Percentiles rank a stretch among this genome's conserved stretches.
These are phyloP conservation scores for Trypoxylon attenuatum DNA, from an alignment of 2,888 invertebrate genomes.

Conservation along the genomic window DNA sequence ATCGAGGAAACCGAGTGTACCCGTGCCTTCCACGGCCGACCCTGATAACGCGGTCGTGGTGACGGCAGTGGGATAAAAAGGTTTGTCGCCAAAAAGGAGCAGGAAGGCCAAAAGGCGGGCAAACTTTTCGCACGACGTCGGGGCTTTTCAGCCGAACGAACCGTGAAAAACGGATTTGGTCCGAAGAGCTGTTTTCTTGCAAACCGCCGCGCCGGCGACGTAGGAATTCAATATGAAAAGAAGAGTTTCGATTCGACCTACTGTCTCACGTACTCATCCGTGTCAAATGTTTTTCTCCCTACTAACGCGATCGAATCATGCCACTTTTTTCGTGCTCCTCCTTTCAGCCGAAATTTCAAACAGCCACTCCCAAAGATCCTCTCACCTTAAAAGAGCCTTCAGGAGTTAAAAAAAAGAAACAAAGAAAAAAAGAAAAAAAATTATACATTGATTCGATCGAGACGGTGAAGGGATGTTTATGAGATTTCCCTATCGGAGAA, in stretches of 20 bases:
- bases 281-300: not conserved
- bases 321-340: too few species aligned
- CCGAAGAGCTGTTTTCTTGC: not conserved
- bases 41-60: too few species aligned
- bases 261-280: not conserved
- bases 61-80: not conserved
- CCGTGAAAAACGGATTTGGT: slow-evolving; percentile 8
- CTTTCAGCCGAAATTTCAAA: too few species aligned
- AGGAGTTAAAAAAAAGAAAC: too few species aligned
- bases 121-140: not conserved
- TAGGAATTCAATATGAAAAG: slow-evolving; percentile 18
- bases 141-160: slow-evolving; percentile 4
- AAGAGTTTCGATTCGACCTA: slow-evolving; percentile 4
- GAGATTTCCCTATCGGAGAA: not conserved
- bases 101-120: slow-evolving; percentile 1
- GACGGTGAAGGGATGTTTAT: not conserved
- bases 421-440: too few species aligned
- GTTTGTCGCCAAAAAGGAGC: not conserved
- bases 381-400: too few species aligned
- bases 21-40: too few species aligned
- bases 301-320: too few species aligned
- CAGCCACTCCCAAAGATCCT: too few species aligned
- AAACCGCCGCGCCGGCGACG: not conserved
- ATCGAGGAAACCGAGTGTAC: too few species aligned
- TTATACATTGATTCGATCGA: too few species aligned